phyloP scores from a whole-genome alignment of 2,113 vertebrate species.

The Fukomys damarensis region DNA sequence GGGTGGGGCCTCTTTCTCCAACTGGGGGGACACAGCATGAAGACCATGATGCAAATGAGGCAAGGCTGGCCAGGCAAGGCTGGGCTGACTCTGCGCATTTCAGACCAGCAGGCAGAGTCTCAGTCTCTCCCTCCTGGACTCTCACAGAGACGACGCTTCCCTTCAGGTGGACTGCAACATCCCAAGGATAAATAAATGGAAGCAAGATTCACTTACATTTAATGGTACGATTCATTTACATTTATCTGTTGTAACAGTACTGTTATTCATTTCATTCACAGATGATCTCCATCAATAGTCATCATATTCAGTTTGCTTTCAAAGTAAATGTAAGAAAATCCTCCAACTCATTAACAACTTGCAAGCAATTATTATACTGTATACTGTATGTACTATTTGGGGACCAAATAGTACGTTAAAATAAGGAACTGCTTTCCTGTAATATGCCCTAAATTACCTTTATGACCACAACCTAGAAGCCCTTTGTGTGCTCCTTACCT shows the following conservation, averaged over 20 bases:
- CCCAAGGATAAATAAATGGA: no score
- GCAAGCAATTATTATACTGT: not conserved
- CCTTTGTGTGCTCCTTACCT: not conserved
- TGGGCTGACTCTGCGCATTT: not conserved
- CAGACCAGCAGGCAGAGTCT: not conserved
- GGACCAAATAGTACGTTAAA: not conserved
- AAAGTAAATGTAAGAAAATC: not conserved
- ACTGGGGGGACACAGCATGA: no score
- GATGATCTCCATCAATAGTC: not conserved
- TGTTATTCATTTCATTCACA: not conserved
- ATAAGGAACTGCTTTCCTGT: fast-evolving
- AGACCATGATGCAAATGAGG: not conserved
- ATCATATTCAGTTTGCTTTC: not conserved
- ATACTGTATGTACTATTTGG: no score
- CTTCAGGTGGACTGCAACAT: no score
- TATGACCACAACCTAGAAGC: no score
- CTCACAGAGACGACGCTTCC: not conserved
- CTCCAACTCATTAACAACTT: fast-evolving
- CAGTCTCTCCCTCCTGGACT: not conserved
- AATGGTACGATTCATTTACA: no score
- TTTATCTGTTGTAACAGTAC: not conserved
- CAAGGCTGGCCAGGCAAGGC: not conserved
- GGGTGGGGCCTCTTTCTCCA: not conserved
- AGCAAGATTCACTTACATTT: not conserved
- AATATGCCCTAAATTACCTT: not conserved